A percentile compares a stretch with the other conserved stretches of the same genome.
These are phyloP conservation scores for Dendrophyllia cribrosa DNA, from an alignment of 64 coral and sea anemone species.

Conservation along the genomic window DNA sequence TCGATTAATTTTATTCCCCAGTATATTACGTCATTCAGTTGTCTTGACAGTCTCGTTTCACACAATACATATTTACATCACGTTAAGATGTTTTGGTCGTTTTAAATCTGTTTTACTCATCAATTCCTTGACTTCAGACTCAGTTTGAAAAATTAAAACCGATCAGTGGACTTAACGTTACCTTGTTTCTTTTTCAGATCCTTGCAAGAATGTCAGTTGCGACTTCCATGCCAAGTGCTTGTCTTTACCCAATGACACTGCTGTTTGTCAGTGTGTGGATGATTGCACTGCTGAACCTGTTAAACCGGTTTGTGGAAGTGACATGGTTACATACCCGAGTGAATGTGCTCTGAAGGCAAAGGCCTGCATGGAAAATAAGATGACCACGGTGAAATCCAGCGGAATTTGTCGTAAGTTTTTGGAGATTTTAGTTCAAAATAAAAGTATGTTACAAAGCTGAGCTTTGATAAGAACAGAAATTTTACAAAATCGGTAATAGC, in stretches of 20 bases:
- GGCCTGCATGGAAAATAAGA: slow-evolving; percentile 58
- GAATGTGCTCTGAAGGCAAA: slow-evolving; percentile 70
- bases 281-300: slow-evolving; percentile 41
- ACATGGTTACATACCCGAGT: slow-evolving; percentile 72
- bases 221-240: slow-evolving; percentile 74
- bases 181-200: slow-evolving; percentile 59
- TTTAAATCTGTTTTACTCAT: no score
- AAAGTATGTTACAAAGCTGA: no score
- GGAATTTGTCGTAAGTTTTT: slow-evolving; percentile 91
- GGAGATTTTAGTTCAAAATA: no score
- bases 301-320: slow-evolving; percentile 85
- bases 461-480: no score
- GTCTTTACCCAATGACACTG: slow-evolving; percentile 72
- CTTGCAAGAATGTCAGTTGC: slow-evolving; percentile 81
- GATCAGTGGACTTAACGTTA: background rate
- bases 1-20: no score
- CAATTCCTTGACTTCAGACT: no score
- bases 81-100: no score
- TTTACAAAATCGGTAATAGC: no score
- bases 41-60: no score
- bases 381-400: slow-evolving; percentile 41
- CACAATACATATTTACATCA: no score
- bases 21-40: no score
- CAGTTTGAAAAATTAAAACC: no score
- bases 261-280: slow-evolving; percentile 67